Evolutionary conservation across 2,888 invertebrate species (phyloP), one percentile per base, ranked within the genome.

Genomic region (Frankliniella fusca): DNA sequence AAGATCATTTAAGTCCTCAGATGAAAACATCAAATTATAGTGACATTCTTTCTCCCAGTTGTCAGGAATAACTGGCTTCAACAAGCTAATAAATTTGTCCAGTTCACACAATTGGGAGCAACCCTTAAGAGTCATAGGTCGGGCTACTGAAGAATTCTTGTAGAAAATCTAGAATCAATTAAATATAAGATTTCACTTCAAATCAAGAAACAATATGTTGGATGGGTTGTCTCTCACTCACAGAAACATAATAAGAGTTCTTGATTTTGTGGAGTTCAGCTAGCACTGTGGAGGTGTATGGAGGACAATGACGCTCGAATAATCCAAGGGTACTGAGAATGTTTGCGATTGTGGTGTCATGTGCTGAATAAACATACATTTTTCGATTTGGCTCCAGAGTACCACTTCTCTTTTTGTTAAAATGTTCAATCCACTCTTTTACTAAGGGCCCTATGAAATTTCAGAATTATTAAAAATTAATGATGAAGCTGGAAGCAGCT

Each of bases 301-400:
- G 91, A 0, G 95, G 95, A 84, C 91, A 91, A 84, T 93, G 92
- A 15, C 89, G 88, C 84, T 80, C 76, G 18, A 81, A 3, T 48
- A 95, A 85, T 20, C 91, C 91, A 38, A 97, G 87, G 0, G 93
- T 90, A 87, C 93, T 93, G 1, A 97, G 89, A 61, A 96, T 85
- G 86, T 91, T 93, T 0, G 93, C 94, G 20, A 97, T 88, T 0
- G 94, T 96, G 0, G 93, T 91, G 87, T 97, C 97, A 86, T 97
- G 97, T 0, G 90, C 95, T 84, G 95, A 95, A 86, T 94, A 95
- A 81, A 96, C 90, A 86, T 92, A 91, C 76, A 95, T 84, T 84
- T 93, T 93, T 28, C 91, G 89, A 84, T 91, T 86, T 0, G 90
- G 90, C 18, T 86, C 86, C 83, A 92, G 80, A 81, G 82, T n/a